Base-by-base conservation (phyloP, 1,140 invertebrate genomes). In the Heliconius nattereri region DNA sequence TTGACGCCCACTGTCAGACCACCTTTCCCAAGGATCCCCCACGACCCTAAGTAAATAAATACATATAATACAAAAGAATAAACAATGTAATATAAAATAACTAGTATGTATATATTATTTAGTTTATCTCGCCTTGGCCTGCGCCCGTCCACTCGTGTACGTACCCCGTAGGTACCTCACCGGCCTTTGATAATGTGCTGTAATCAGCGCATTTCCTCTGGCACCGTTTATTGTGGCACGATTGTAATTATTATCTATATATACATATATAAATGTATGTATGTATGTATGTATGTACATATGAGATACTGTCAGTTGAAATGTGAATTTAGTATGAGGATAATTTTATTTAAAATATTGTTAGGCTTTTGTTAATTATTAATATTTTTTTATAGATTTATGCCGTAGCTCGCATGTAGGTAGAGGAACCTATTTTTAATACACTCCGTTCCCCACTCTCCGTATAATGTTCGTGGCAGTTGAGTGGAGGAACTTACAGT, bases 181-280 rank as follows among this genome's bases (percentile, higher is more conserved):
- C 74, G 74, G 74, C 54, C 74, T 32, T 75, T 66, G 74, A 75
- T 75, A 75, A 75, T 52, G 73, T 75, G 37, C 57, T 75, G 49
- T 20, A 66, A 75, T 75, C 32, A 37, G 57, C 52, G 35, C 74
- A 66, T 75, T 75, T 75, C 74, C 52, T 75, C 60, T 75, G 32
- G 40, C 32, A 40, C 35, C 29, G 16, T 37, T 57, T 75, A 75
- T 75, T 75, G 71, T 32, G 71, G 29, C n/a, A 71, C 35, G 71
- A 35, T 35, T 71, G 71, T 71, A 71, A 35, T 32, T 71, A 35
- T 32, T 71, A 71, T 71, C 19, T 71, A 37, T 71, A 40, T 7
- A 20, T 20, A 37, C 13, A 32, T 71, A 37, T 37, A n/a, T 37
- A 19, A 37, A 71, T 29, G 19, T 71, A 71, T 20, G 26, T 71